phyloP scores from a whole-genome alignment of 1,140 invertebrate genomes.

The Hestina assimilis region DNA sequence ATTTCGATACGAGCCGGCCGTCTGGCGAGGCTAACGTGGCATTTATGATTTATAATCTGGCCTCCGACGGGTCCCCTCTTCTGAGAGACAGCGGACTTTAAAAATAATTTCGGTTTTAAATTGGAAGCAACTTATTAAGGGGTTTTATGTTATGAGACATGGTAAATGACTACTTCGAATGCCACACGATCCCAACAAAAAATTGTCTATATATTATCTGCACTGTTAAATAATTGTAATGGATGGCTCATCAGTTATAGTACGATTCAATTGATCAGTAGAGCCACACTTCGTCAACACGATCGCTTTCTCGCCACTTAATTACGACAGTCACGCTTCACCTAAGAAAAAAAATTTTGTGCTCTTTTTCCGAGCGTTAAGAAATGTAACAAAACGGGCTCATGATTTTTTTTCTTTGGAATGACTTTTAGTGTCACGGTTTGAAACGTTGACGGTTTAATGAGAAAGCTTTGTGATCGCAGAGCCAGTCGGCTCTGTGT shows the following conservation, averaged over 20 bases:
- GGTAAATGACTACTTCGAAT: constrained; percentile 45
- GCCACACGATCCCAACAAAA: too few relatives aligned
- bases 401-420: constrained; percentile 62
- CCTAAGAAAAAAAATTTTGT: constrained; percentile 74
- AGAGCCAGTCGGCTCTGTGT: constrained; percentile 63
- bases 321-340: constrained; percentile 75
- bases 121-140: constrained; percentile 67
- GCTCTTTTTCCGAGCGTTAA: constrained; percentile 68
- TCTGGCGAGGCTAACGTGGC: constrained; percentile 60
- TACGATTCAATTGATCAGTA: background rate
- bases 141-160: constrained; percentile 52
- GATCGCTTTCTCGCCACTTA: constrained; percentile 64
- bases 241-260: background rate
- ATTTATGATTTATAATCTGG: constrained; percentile 75
- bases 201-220: too few relatives aligned
- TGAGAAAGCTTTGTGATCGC: constrained; percentile 73
- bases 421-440: constrained; percentile 74
- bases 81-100: constrained; percentile 61
- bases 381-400: constrained; percentile 72
- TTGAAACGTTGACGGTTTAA: constrained; percentile 68
- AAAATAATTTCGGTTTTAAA: constrained; percentile 73
- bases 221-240: background rate
- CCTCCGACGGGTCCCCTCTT: constrained; percentile 60
- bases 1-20: constrained; percentile 65
- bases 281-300: constrained; percentile 31